Evolutionary conservation across 1,140 invertebrate genomes (phyloP), one percentile per base, ranked within the genome.

Genomic region (Zaprionus ornatus): DNA sequence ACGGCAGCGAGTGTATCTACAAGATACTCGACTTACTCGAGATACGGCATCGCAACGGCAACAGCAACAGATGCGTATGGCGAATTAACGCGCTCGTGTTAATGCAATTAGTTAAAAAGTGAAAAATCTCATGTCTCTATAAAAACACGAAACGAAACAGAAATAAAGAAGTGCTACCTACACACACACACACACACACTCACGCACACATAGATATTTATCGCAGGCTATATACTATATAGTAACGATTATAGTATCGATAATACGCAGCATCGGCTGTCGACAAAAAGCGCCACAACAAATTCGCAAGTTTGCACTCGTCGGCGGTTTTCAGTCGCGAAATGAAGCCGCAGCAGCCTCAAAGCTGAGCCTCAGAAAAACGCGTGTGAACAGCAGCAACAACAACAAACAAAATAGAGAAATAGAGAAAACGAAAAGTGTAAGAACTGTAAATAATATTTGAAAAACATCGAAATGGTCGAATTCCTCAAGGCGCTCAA

Each of bases 101-200:
- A 91, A 91, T 83, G 78, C 84, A 88, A 85, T 88, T 91, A 90
- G 85, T 82, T 82, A 42, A 85, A 90, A 85, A 90, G 85, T 90
- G 84, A 84, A 88, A 83, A 84, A 75, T 61, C 63, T 74, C 70
- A 61, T 57, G 25, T 50, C 42, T 42, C 60, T 55, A 76, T 59
- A 64, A 60, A 64, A 29, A 63, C 37, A 48, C 66, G 42, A 76
- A 65, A 59, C 59, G 59, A 65, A 45, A 54, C 59, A 50, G 40
- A 55, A 72, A 71, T 48, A 65, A 73, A 77, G 63, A 74, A 71
- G 25, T 32, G 27, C 13, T 29, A 27, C 29, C 9, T 32, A 10
- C 29, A 32, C 29, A 32, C 29, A 29, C 29, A 29, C n/a, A 7
- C 4, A 6, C 15, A n/a, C 37, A 13, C 5, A 40, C 15, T 10